phyloP scores from a whole-genome alignment of 2,113 vertebrate species.

The Henicopernis longicauda region DNA sequence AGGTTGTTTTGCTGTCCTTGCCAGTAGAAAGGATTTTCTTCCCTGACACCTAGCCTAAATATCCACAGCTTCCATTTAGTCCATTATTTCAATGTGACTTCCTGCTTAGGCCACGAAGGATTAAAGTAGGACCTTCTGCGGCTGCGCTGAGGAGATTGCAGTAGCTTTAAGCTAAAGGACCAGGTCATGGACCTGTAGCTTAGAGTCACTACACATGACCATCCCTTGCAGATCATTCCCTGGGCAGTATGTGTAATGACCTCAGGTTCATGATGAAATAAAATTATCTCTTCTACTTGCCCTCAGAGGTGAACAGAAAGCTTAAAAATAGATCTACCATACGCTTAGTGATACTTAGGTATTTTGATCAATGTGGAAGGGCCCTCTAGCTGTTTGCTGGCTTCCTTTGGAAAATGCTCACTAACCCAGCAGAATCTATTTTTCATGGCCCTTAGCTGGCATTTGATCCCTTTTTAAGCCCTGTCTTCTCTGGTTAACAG shows the following conservation, averaged over 20 bases:
- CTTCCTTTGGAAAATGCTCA: neutral
- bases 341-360: neutral
- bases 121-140: neutral
- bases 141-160: neutral
- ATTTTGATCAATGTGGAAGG: neutral
- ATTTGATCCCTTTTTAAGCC: neutral
- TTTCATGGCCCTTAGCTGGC: neutral
- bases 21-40: neutral
- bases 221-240: neutral
- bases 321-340: neutral
- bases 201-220: neutral
- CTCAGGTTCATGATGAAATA: neutral
- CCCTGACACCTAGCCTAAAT: neutral
- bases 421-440: neutral
- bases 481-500: neutral
- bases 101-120: neutral
- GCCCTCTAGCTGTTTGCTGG: neutral
- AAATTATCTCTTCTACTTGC: neutral
- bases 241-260: neutral
- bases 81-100: neutral
- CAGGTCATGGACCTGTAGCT: neutral
- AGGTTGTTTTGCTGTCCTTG: neutral
- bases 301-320: neutral
- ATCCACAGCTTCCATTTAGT: neutral
- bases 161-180: neutral